These are phyloP conservation scores for Nannobrachium achirus DNA, from an alignment of 2,113 vertebrate species.

Conservation along the genomic window DNA sequence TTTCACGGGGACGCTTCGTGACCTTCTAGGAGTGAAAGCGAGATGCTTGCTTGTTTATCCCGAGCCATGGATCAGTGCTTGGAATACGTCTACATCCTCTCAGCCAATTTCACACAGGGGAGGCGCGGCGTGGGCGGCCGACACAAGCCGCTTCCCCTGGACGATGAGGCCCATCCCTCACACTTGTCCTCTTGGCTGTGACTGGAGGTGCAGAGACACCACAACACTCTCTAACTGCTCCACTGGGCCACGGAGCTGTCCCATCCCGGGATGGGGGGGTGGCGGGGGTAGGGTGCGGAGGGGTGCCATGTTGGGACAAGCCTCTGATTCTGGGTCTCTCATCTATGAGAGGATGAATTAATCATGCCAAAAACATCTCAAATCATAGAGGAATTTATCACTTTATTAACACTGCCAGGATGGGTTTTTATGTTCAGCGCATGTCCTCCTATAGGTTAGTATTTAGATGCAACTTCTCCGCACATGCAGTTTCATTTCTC, in stretches of 20 bases:
- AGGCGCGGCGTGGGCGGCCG: conserved; percentile 78
- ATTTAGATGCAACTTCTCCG: background rate
- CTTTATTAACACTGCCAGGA: conserved; percentile 12
- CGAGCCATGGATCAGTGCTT: conserved; percentile 83
- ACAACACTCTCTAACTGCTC: conserved; percentile 73
- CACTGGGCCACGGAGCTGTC: conserved; percentile 74
- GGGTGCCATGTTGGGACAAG: conserved; percentile 40
- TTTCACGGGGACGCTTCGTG: conserved; percentile 76
- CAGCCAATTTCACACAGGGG: conserved; percentile 84
- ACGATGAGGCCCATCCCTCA: conserved; percentile 76
- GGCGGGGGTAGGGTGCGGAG: too few relatives aligned
- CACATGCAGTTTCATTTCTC: background rate
- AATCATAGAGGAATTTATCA: conserved; percentile 33
- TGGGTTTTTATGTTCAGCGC: background rate
- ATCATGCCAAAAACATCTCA: conserved; percentile 20
- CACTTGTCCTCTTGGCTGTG: conserved; percentile 54
- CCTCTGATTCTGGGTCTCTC: conserved; percentile 34
- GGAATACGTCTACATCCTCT: conserved; percentile 87
- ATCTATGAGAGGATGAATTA: conserved; percentile 23
- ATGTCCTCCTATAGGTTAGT: background rate
- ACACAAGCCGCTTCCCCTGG: conserved; percentile 77
- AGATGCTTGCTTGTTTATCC: conserved; percentile 81
- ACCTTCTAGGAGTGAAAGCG: conserved; percentile 76
- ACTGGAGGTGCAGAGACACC: conserved; percentile 61
- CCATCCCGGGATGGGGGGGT: conserved; percentile 41